These are phyloP conservation scores for Centrocercus urophasianus DNA, from an alignment of 2,113 vertebrate species.

Conservation along the genomic window DNA sequence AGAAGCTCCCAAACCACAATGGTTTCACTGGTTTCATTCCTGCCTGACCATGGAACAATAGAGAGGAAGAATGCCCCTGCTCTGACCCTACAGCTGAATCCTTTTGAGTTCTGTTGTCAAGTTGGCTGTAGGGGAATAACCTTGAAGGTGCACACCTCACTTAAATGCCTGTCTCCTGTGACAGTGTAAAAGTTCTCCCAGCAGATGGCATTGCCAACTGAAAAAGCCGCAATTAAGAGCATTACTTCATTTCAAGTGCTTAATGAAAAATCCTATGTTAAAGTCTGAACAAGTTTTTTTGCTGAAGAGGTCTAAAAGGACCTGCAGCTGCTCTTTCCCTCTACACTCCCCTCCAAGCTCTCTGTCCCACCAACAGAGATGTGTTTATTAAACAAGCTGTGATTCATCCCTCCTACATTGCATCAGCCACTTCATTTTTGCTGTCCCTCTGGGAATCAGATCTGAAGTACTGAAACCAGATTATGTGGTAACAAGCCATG, in stretches of 20 bases:
- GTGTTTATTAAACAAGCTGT: background rate
- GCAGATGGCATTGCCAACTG: slow-evolving; percentile 23
- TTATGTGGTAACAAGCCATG: background rate
- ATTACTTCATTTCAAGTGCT: slow-evolving; percentile 28
- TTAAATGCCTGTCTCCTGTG: slow-evolving; percentile 54
- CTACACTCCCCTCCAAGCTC: no score
- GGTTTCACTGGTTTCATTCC: background rate
- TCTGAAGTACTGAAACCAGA: background rate
- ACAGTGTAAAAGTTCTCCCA: slow-evolving; percentile 43
- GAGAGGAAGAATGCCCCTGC: background rate
- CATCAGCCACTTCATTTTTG: background rate
- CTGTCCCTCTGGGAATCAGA: background rate
- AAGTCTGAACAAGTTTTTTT: background rate
- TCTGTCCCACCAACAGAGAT: background rate
- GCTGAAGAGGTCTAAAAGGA: background rate
- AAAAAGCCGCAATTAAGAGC: background rate
- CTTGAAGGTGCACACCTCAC: slow-evolving; percentile 37
- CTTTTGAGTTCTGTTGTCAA: background rate
- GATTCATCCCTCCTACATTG: background rate
- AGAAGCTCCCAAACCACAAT: background rate
- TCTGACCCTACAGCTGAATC: background rate
- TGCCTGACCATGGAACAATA: background rate
- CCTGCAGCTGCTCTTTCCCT: background rate
- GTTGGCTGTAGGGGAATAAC: background rate
- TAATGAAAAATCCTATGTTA: background rate